Evolutionary conservation across 2,888 invertebrate genomes (phyloP).

Genomic region (Tipula unca): DNA sequence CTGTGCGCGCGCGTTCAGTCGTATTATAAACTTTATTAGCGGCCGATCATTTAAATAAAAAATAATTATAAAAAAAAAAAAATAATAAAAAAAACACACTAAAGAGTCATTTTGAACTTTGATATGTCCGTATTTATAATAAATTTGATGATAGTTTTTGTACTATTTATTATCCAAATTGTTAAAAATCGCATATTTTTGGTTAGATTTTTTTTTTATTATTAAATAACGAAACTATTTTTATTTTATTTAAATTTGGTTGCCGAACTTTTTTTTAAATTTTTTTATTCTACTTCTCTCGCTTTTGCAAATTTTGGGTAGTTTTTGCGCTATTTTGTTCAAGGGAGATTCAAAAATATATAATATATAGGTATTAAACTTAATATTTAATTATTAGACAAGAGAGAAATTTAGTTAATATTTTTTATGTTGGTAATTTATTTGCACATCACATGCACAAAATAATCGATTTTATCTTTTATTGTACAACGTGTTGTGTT

Average conservation of each 20-base stretch:
- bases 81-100: neutral
- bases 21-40: neutral
- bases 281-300: neutral
- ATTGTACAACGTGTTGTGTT: neutral
- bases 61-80: neutral
- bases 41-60: neutral
- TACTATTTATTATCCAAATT: neutral
- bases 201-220: neutral
- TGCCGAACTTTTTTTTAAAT: neutral
- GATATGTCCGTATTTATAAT: conserved; percentile 1
- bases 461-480: neutral
- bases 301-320: neutral
- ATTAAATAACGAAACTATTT: neutral
- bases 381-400: neutral
- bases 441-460: neutral
- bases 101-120: neutral
- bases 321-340: neutral
- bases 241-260: neutral
- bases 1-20: neutral
- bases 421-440: neutral
- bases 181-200: neutral
- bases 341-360: neutral
- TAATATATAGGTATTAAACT: neutral
- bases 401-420: neutral
- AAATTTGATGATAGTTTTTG: conserved; percentile 14